Evolutionary conservation across 2,113 vertebrate genomes (phyloP).

Genomic region (Scomber scombrus): DNA sequence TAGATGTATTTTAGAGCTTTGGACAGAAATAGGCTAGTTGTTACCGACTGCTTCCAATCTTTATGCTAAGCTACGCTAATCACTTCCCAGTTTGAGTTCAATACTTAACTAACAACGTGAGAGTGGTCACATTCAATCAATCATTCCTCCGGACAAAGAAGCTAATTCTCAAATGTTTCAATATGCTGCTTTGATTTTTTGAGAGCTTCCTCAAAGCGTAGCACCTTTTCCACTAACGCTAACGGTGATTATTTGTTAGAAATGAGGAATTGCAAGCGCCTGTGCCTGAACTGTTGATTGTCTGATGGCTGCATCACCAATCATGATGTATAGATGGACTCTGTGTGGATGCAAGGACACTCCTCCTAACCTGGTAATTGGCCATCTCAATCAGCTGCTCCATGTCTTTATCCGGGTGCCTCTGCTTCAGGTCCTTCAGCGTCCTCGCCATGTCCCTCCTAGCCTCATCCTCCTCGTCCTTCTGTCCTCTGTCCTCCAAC

Average conservation of each 20-base stretch:
- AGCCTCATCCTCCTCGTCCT: constrained; percentile 85
- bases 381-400: constrained; percentile 91
- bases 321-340: neutral
- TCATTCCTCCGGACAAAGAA: neutral
- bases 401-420: constrained; percentile 89
- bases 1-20: neutral
- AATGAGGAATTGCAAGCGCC: too few species aligned
- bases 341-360: neutral
- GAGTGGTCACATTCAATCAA: neutral
- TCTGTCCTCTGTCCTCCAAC: constrained; percentile 74
- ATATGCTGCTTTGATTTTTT: too few species aligned
- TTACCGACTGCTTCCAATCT: neutral
- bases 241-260: too few species aligned
- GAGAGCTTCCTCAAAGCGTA: too few species aligned
- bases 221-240: too few species aligned
- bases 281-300: too few species aligned
- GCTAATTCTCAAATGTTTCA: too few species aligned
- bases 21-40: neutral
- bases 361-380: constrained; percentile 84
- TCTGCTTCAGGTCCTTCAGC: constrained; percentile 88
- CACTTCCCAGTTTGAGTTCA: neutral
- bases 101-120: neutral
- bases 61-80: constrained; percentile 2
- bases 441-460: constrained; percentile 87
- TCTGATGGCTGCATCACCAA: too few species aligned